phyloP scores from a whole-genome alignment of 1,140 invertebrate genomes.

The Pogonomyrmex barbatus region DNA sequence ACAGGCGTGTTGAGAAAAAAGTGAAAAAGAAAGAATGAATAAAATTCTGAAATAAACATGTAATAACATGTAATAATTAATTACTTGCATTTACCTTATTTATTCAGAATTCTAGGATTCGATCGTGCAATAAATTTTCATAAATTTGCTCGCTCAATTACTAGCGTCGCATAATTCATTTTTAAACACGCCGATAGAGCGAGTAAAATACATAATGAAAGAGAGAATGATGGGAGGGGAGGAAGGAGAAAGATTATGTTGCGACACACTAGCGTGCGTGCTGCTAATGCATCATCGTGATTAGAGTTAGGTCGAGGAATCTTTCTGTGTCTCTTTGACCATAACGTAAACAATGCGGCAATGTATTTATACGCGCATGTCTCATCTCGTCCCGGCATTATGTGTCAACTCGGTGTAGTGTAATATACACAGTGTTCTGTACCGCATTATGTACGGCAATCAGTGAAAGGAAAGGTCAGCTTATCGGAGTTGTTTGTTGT shows the following conservation, averaged over 20 bases:
- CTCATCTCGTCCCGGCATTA: not conserved
- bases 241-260: not conserved
- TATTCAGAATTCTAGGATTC: not conserved
- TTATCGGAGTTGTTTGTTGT: not conserved
- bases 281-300: constrained; percentile 36
- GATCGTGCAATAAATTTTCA: not conserved
- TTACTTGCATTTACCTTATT: not conserved
- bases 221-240: not conserved
- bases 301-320: constrained; percentile 45
- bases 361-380: constrained; percentile 40
- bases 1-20: too few species aligned
- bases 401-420: not conserved
- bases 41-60: not conserved
- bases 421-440: constrained; percentile 19
- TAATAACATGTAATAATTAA: not conserved
- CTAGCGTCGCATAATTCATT: not conserved
- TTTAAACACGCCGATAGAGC: not conserved
- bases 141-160: not conserved
- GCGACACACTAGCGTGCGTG: constrained; percentile 10
- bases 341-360: constrained; percentile 61
- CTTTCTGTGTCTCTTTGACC: constrained; percentile 46
- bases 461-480: not conserved
- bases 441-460: not conserved
- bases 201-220: not conserved
- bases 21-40: not conserved